Evolutionary conservation across 2,888 invertebrate genomes (phyloP).

Genomic region (Amblyteles armatorius): DNA sequence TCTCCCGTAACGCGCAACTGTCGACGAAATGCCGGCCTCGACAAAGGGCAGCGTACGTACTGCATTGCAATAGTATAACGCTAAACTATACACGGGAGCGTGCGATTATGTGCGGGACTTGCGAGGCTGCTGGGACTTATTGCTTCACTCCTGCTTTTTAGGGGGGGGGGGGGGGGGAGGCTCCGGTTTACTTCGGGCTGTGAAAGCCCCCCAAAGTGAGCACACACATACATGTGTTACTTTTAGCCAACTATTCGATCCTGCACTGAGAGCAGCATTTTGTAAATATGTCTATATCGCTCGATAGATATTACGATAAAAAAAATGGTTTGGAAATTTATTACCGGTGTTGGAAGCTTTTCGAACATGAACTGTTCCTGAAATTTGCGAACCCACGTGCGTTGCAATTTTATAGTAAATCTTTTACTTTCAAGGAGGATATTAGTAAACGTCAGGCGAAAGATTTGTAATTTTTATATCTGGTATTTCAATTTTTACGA

Average conservation of each 20-base stretch:
- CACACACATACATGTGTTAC: not conserved
- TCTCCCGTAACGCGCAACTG: constrained; percentile 77
- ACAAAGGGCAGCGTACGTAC: constrained; percentile 45
- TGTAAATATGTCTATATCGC: no score
- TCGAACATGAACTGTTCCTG: no score
- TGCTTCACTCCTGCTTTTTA: constrained; percentile 28
- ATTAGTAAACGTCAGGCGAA: no score
- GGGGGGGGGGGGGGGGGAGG: not conserved
- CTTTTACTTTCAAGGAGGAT: no score
- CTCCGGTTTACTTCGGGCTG: constrained; percentile 21
- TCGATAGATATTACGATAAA: no score
- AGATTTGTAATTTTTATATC: no score
- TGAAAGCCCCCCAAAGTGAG: constrained; percentile 41
- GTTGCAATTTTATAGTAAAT: no score
- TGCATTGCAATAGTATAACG: not conserved
- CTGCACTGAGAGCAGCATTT: no score
- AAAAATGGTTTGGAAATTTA: no score
- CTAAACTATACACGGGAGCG: not conserved
- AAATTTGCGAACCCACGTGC: no score
- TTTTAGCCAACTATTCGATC: not conserved
- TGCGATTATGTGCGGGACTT: constrained; percentile 47
- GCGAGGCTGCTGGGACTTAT: constrained; percentile 39
- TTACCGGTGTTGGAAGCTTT: no score
- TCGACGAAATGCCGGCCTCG: constrained; percentile 74
- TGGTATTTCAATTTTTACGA: no score